Conservation (phyloP, 2,888 invertebrate genomes). For the Himalopsyche anomala region DNA sequence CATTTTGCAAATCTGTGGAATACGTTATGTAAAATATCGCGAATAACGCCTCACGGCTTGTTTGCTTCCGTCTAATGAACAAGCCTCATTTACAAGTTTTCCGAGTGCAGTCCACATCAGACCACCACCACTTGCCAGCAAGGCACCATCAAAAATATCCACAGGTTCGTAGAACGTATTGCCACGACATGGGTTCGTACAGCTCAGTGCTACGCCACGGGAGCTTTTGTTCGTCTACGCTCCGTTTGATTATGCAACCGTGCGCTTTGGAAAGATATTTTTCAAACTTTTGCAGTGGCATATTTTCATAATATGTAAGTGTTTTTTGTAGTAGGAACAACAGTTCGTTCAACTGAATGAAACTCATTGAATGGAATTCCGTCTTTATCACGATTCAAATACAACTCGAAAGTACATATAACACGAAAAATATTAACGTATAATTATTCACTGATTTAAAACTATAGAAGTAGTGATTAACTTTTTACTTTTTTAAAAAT, state of each 20-base stretch:
- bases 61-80: conserved; percentile 50
- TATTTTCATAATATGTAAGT: background rate
- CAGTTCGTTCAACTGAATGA: too few relatives aligned
- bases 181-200: background rate
- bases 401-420: too few relatives aligned
- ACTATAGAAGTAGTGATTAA: too few relatives aligned
- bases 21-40: conserved; percentile 6
- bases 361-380: too few relatives aligned
- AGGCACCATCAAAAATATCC: conserved; percentile 26
- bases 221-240: conserved; percentile 9
- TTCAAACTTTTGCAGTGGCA: background rate
- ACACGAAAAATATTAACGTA: too few relatives aligned
- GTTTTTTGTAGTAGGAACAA: background rate
- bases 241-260: conserved; percentile 16
- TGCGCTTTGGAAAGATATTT: conserved; percentile 13
- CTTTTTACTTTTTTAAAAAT: too few relatives aligned
- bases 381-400: too few relatives aligned
- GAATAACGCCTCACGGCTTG: conserved; percentile 39
- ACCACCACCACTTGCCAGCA: background rate
- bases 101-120: background rate
- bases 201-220: background rate
- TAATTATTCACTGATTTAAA: too few relatives aligned
- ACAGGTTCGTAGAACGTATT: conserved; percentile 5
- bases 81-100: conserved; percentile 50
- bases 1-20: conserved; percentile 11